Base-by-base conservation (phyloP, 2,113 vertebrate genomes). In the Pedionomus torquatus region DNA sequence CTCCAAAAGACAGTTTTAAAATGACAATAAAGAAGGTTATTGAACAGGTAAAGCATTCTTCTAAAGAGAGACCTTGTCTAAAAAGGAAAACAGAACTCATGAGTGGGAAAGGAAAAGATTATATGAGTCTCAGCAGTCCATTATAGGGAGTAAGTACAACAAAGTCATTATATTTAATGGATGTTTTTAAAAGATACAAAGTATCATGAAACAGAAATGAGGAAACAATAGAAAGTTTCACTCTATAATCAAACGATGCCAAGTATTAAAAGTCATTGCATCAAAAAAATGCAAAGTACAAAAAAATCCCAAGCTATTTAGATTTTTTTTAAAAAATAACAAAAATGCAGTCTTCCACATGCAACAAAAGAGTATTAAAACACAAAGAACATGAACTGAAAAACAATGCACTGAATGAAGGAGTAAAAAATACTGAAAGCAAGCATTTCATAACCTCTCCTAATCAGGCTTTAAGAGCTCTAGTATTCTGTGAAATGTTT, bases 391-490 rank as follows among this genome's bases (percentile, higher is more conserved):
- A 82, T 0, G 0, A 92, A 76, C 57, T 72, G 79, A 55, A 87
- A 91, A 55, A 44, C 6, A 9, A 71, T 5, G 4, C 61, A 44
- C 3, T 76, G 61, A 78, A 89, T 8, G 15, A 95, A 87, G 44
- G 23, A 89, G 52, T 10, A 82, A 91, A 65, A 65, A 65, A 89
- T 20, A 51, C 2, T n/a, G 33, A 81, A 89, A 92, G 51, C 55
- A 77, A 51, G 60, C 77, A 81, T 89, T 92, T 78, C 68, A 71
- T 75, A 93, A 87, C 61, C 43, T 54, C 76, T 86, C 51, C 60
- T 93, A 93, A 93, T 94, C 88, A 93, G 86, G 69, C 86, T 95
- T 90, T 94, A 87, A 88, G 55, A 96, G 86, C 55, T 78, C 33
- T 55, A 83, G 39, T 44, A 94, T 70, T 86, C 70, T 75, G 33